Conservation (phyloP, 1,140 invertebrate genomes). For the Ostrea denselamellosa region DNA sequence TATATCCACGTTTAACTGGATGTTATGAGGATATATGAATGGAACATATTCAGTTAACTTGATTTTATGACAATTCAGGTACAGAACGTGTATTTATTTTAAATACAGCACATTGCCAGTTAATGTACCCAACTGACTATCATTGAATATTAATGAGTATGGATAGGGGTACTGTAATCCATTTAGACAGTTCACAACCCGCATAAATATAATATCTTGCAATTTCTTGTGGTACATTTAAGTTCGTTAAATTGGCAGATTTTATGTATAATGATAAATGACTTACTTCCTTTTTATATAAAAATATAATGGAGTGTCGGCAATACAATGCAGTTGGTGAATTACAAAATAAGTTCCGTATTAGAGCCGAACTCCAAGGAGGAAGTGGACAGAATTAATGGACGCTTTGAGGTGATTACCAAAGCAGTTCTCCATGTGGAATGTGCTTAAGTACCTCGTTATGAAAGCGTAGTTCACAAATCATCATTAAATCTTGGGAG, state of each 20-base stretch:
- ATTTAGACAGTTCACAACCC: too few species aligned
- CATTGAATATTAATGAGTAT: too few species aligned
- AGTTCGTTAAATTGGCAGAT: not conserved
- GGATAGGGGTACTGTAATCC: too few species aligned
- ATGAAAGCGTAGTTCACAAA: conserved; percentile 34
- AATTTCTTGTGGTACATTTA: not conserved
- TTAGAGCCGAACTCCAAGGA: not conserved
- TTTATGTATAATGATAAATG: conserved; percentile 13
- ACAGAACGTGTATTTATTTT: too few species aligned
- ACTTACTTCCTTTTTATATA: not conserved
- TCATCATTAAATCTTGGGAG: conserved; percentile 7
- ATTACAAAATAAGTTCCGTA: conserved; percentile 15
- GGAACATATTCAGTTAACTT: too few species aligned
- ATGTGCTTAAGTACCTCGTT: conserved; percentile 35
- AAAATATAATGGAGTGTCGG: not conserved
- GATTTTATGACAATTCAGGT: too few species aligned
- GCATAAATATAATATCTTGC: too few species aligned
- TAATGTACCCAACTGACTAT: too few species aligned
- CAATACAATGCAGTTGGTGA: not conserved
- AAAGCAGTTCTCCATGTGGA: conserved; percentile 16
- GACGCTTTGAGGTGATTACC: conserved; percentile 19
- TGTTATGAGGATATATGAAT: too few species aligned
- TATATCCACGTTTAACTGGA: too few species aligned
- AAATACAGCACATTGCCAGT: too few species aligned
- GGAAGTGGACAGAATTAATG: conserved; percentile 29